phyloP scores from a whole-genome alignment of 2,888 invertebrate genomes.

The Cyrtodaria siliqua region DNA sequence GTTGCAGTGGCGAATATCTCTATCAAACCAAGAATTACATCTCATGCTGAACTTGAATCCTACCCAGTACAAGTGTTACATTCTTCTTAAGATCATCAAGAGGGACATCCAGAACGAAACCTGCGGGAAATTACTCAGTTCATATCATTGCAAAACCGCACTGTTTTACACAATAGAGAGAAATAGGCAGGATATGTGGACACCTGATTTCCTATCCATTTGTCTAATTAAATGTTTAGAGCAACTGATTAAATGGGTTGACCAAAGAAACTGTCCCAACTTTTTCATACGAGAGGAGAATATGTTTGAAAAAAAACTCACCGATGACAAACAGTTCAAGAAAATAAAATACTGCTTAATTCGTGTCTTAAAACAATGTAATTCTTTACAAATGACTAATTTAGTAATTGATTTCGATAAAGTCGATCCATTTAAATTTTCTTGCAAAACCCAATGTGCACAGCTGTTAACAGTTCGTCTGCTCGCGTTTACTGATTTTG shows the following conservation, averaged over 20 bases:
- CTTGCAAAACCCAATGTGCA: neutral
- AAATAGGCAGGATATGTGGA: neutral
- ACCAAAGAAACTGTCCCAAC: slow-evolving; percentile 14
- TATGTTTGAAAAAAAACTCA: slow-evolving; percentile 8
- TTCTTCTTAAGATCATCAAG: slow-evolving; percentile 38
- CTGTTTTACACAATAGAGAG: slow-evolving; percentile 12
- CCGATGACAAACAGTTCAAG: no score
- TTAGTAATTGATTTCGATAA: no score
- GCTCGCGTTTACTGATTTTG: no score
- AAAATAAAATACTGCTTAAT: no score
- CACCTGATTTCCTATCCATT: neutral
- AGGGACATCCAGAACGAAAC: slow-evolving; percentile 5
- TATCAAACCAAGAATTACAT: slow-evolving; percentile 22
- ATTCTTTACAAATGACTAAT: no score
- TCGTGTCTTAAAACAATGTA: no score
- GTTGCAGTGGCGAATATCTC: slow-evolving; percentile 38
- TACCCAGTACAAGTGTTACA: slow-evolving; percentile 32
- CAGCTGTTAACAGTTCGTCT: neutral
- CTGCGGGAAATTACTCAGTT: slow-evolving; percentile 5
- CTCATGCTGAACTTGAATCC: slow-evolving; percentile 29
- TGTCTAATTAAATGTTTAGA: slow-evolving; percentile 1
- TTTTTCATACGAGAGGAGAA: slow-evolving; percentile 20
- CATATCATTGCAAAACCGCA: slow-evolving; percentile 30
- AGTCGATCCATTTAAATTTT: neutral
- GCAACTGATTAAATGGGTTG: slow-evolving; percentile 5